Percentiles rank a stretch among this genome's conserved stretches.
phyloP scores from a whole-genome alignment of 2,797 vertebrate genomes.

The Dryobates pubescens region DNA sequence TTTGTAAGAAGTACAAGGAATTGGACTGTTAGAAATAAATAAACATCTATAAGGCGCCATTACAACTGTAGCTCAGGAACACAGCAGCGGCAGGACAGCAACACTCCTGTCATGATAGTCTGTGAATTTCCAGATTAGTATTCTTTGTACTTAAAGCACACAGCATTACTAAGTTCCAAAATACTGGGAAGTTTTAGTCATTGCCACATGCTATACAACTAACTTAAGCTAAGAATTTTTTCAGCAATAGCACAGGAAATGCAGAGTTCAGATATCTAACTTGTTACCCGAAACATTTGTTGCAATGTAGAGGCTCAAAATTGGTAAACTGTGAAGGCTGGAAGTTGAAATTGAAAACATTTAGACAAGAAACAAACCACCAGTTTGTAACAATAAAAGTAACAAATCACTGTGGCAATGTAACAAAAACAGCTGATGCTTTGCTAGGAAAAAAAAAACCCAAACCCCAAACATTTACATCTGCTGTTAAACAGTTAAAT shows the following conservation, averaged over 20 bases:
- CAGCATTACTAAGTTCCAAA: neutral
- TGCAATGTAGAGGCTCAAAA: neutral
- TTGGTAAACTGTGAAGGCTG: neutral
- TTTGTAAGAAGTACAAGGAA: neutral
- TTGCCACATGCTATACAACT: neutral
- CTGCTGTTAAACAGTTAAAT: neutral
- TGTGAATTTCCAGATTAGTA: neutral
- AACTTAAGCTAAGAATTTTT: neutral
- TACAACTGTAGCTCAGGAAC: neutral
- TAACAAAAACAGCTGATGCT: neutral
- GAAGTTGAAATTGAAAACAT: neutral
- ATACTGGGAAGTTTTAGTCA: neutral
- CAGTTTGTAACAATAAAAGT: neutral
- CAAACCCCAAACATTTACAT: neutral
- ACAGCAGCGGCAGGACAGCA: neutral
- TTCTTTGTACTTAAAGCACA: neutral
- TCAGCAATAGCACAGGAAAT: neutral
- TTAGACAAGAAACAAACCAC: neutral
- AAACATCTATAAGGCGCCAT: neutral
- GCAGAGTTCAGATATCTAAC: neutral
- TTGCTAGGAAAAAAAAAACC: neutral
- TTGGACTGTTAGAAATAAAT: neutral
- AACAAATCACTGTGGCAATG: neutral
- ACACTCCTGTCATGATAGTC: accelerated
- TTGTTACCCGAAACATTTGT: neutral